These are phyloP conservation scores for Patella vulgata DNA, from an alignment of 1,140 invertebrate species.

Conservation along the genomic window DNA sequence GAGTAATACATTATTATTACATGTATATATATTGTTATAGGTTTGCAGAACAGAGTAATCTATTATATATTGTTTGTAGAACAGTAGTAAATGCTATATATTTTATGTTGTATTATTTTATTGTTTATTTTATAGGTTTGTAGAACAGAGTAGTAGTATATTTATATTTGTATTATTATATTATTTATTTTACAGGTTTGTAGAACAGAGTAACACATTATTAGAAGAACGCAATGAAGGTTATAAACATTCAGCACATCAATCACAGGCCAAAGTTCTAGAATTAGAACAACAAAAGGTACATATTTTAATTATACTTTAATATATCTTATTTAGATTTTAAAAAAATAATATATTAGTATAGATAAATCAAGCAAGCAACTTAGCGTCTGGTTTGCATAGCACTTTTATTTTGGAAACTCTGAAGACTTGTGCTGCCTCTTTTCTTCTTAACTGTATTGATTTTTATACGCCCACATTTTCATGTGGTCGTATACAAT, in stretches of 20 bases:
- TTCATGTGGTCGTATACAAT: too few relatives aligned
- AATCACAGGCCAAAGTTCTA: constrained; percentile 62
- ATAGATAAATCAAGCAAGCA: too few relatives aligned
- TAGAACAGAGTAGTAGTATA: too few relatives aligned
- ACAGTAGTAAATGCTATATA: too few relatives aligned
- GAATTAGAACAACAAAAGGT: constrained; percentile 67
- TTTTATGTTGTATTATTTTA: neutral
- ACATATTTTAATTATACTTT: neutral
- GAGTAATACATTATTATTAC: neutral
- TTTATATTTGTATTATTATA: neutral
- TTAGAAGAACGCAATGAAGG: constrained; percentile 66
- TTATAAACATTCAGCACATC: constrained; percentile 54
- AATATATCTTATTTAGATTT: too few relatives aligned
- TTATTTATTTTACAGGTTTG: constrained; percentile 54
- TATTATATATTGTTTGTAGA: too few relatives aligned
- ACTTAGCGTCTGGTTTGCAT: too few relatives aligned
- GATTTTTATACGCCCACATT: too few relatives aligned
- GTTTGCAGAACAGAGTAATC: neutral
- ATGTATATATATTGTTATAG: neutral
- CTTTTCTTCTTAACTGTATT: too few relatives aligned
- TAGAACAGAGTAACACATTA: constrained; percentile 67
- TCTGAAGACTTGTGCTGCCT: too few relatives aligned
- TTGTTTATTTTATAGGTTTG: constrained; percentile 48
- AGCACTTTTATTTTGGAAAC: too few relatives aligned
- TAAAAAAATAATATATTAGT: too few relatives aligned